Evolutionary conservation across 2,888 invertebrate species (phyloP).

Genomic region (Cantharis nigra): DNA sequence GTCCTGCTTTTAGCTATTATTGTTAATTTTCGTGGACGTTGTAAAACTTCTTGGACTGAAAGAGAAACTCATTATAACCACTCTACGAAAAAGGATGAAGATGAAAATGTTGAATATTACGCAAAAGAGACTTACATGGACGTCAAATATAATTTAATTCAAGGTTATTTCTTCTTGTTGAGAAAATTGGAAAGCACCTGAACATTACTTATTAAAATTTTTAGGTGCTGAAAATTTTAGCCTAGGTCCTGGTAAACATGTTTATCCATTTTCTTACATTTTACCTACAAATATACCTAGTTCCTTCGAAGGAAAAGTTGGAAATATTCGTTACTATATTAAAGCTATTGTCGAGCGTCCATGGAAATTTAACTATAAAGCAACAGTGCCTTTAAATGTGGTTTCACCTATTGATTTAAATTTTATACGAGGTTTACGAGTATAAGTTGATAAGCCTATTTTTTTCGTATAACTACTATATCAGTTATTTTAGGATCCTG

Average conservation of each 20-base stretch:
- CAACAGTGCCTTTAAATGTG: slow-evolving; percentile 40
- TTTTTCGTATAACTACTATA: not conserved
- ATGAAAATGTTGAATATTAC: slow-evolving; percentile 3
- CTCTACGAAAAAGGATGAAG: not conserved
- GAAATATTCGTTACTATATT: slow-evolving; percentile 41
- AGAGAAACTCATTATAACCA: slow-evolving; percentile 15
- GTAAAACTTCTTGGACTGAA: slow-evolving; percentile 28
- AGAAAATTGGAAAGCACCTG: not conserved
- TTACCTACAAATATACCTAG: slow-evolving; percentile 43
- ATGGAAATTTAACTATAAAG: slow-evolving; percentile 45
- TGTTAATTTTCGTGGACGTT: slow-evolving; percentile 28
- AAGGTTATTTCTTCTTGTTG: slow-evolving; percentile 4
- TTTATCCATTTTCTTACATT: slow-evolving; percentile 42
- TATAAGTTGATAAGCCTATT: slow-evolving; percentile 2
- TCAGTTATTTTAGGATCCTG: not conserved
- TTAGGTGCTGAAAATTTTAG: slow-evolving; percentile 39
- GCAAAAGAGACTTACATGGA: slow-evolving; percentile 18
- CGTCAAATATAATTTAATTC: slow-evolving; percentile 11
- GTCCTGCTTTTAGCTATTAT: slow-evolving; percentile 20
- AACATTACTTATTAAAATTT: slow-evolving; percentile 1
- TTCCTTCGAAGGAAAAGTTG: slow-evolving; percentile 40
- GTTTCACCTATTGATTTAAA: slow-evolving; percentile 42
- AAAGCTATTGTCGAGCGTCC: slow-evolving; percentile 44
- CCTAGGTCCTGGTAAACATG: slow-evolving; percentile 42
- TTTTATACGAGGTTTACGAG: slow-evolving; percentile 19